Evolutionary conservation across 2,797 vertebrate species (phyloP), one percentile per base, ranked within the genome.

Genomic region (Parambassis ranga): DNA sequence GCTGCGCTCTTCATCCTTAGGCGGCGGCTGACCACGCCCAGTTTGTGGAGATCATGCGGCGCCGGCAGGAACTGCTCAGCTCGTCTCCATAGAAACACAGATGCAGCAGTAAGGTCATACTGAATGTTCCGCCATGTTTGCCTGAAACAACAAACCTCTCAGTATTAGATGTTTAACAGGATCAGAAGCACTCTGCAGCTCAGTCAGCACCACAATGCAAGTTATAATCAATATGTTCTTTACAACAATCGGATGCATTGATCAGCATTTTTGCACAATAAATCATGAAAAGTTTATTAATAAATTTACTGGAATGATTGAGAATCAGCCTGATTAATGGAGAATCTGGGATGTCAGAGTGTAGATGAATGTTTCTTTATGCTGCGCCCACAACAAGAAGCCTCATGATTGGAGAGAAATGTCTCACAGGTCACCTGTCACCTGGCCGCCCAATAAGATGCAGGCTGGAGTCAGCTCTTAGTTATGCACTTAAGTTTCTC

Each of bases 41-140:
- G 68, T 92, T 93, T 2, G 71, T 88, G 19, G 84, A 89, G 76
- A 89, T 90, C 66, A 90, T 92, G 89, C 84, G 88, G 1, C 87
- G 91, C 4, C 47, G 91, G 1, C 91, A 92, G 75, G 85, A 92
- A 59, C 69, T 85, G 11, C 79, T 92, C 65, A 79, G 89, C 65
- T 89, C 83, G 3, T 79, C 88, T 10, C 88, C 87, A 0, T 87
- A 87, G 73, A 38, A 33, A 33, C 13, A 1, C 1, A 35, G n/a
- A n/a, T n/a, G n/a, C n/a, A n/a, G n/a, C n/a, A n/a, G n/a, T n/a
- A n/a, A n/a, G n/a, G n/a, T n/a, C n/a, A 8, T 30, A 33, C 15
- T 14, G 10, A 37, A 37, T 6, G 31, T 13, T 57, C 71, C 37
- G 67, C 79, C 79, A 77, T 6, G 60, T 65, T 67, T 66, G 65